Evolutionary conservation across 2,797 vertebrate genomes (phyloP).

Genomic region (Manis javanica): DNA sequence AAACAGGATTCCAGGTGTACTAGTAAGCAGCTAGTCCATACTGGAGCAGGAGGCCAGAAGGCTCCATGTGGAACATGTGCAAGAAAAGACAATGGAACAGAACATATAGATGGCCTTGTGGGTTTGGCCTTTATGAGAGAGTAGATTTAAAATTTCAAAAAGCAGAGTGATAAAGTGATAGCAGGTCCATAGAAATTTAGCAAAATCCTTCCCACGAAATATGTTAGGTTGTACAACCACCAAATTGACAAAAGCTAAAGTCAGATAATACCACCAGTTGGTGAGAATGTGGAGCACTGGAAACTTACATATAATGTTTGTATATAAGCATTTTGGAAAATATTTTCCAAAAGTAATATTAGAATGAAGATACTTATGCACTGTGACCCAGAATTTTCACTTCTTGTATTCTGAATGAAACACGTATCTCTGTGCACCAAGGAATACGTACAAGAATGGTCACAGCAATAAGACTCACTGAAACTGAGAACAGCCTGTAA

Average conservation of each 20-base stretch:
- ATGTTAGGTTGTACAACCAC: not conserved
- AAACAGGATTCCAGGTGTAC: not conserved
- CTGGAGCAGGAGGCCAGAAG: not conserved
- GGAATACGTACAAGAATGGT: not conserved
- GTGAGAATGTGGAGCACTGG: not conserved
- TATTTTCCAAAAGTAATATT: not conserved
- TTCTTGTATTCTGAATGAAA: not conserved
- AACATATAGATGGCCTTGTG: not conserved
- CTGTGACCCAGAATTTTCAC: not conserved
- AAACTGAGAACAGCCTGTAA: not conserved
- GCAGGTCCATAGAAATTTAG: not conserved
- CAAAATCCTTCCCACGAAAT: not conserved
- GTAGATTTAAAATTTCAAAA: not conserved
- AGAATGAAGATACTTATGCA: not conserved
- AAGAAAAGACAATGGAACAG: not conserved
- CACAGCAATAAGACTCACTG: not conserved
- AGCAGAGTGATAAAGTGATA: not conserved
- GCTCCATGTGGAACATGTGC: not conserved
- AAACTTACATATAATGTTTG: not conserved
- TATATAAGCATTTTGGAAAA: not conserved
- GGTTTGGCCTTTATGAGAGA: not conserved
- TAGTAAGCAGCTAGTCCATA: not conserved
- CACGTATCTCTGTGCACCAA: not conserved
- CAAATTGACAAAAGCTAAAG: not conserved
- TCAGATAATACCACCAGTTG: not conserved